phyloP scores from a whole-genome alignment of 2,797 vertebrate species.

The Acanthurus leucopareius region DNA sequence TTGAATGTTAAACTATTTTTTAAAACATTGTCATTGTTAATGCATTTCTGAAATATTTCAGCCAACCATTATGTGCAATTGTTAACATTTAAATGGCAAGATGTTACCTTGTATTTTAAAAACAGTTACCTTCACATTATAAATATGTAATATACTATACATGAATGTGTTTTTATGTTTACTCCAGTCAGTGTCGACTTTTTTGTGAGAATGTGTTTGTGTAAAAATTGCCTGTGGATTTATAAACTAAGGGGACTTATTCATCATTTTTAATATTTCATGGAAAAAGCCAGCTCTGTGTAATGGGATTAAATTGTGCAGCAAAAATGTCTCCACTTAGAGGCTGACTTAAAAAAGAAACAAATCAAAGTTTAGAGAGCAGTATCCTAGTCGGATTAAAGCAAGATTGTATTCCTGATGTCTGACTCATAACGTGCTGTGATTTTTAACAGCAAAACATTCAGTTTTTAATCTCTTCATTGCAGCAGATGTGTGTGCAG shows the following conservation, averaged over 20 bases:
- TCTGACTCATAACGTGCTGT: background rate
- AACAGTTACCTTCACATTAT: slow-evolving; percentile 64
- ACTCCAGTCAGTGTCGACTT: slow-evolving; percentile 21
- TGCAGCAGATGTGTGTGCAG: background rate
- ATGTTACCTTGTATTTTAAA: slow-evolving; percentile 41
- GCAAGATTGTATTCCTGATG: background rate
- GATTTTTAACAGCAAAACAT: background rate
- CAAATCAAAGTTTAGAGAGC: slow-evolving; percentile 19
- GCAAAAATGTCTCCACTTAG: background rate
- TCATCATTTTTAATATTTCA: slow-evolving; percentile 15
- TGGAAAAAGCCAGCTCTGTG: slow-evolving; percentile 15
- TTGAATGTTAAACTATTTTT: slow-evolving; percentile 62
- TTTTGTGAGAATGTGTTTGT: slow-evolving; percentile 28
- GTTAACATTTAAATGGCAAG: slow-evolving; percentile 46
- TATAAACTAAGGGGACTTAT: slow-evolving; percentile 22
- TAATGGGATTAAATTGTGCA: background rate
- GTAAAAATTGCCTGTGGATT: slow-evolving; percentile 30
- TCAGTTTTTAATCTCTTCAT: background rate
- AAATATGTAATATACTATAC: slow-evolving; percentile 79
- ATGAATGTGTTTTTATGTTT: slow-evolving; percentile 63
- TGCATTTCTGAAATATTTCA: slow-evolving; percentile 56
- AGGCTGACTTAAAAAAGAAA: slow-evolving; percentile 16
- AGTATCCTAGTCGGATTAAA: background rate
- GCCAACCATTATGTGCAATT: slow-evolving; percentile 74
- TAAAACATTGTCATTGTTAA: slow-evolving; percentile 38